Evolutionary conservation across 2,113 vertebrate species (phyloP), one percentile per base, ranked within the genome.

Genomic region (Phoenicopterus ruber): DNA sequence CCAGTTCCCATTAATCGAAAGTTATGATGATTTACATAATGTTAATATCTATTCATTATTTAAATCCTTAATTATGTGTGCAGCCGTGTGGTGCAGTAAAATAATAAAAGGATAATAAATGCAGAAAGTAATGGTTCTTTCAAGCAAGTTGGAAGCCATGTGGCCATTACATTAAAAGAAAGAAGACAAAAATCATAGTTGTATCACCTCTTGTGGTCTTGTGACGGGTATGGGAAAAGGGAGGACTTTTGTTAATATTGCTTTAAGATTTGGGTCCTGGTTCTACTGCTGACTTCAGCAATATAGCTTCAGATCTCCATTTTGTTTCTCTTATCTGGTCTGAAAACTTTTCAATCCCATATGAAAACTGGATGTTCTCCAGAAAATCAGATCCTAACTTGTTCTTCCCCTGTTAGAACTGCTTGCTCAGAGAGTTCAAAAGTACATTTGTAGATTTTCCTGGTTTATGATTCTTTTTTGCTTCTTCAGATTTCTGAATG

Each of bases 21-120:
- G 87, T 87, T 28, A 87, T 88, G 74, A 90, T 87, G 81, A 95
- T 94, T 91, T 95, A 82, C 93, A 87, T 95, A 91, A 95, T 82
- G 78, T 61, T 97, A 94, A 95, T 97, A 94, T 96, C 81, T 94
- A 87, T 82, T 94, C 93, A 96, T 95, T 97, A 96, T 94, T 95
- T 92, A 94, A 96, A 95, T 94, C 89, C 77, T 95, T 94, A 87
- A 96, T 97, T 94, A 87, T 46, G 32, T 95, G 93, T 94, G 83
- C 73, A 96, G 81, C 81, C 32, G 1, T 94, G 93, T 96, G 88
- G 57, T 79, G 58, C 86, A 69, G 83, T 92, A 84, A 92, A 96
- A 96, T 92, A 93, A 92, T 90, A 92, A 83, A 86, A 84, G 31
- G 50, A 79, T 91, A 94, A 95, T 93, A 94, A 94, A 91, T 76